Percentiles rank a stretch among this genome's conserved stretches.
Conservation (phyloP, 2,797 vertebrate genomes). For the Bucorvus abyssinicus region DNA sequence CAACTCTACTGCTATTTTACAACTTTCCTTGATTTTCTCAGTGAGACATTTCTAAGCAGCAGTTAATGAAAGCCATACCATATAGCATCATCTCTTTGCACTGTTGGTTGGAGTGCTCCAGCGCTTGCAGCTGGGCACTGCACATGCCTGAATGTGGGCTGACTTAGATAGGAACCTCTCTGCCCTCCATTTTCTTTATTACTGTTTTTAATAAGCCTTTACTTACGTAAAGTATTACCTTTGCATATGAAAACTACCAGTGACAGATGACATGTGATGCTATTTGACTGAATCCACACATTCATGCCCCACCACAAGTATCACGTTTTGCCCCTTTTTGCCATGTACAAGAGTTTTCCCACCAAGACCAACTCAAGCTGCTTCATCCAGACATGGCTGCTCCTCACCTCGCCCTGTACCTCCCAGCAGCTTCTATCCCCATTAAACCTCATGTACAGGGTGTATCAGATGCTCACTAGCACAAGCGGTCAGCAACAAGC, state of each 20-base stretch:
- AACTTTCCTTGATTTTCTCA: conserved; percentile 13
- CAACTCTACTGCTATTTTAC: neutral
- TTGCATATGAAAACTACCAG: neutral
- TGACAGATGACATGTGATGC: neutral
- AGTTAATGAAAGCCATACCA: neutral
- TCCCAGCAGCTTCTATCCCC: neutral
- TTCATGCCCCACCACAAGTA: neutral
- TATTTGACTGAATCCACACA: neutral
- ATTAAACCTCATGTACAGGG: neutral
- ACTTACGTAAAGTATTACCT: neutral
- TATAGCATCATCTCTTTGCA: neutral
- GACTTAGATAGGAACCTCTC: neutral
- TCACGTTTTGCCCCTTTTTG: neutral
- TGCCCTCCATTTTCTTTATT: neutral
- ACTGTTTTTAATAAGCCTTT: conserved; percentile 1
- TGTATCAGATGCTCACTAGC: neutral
- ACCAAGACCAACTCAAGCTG: neutral
- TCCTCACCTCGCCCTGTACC: neutral
- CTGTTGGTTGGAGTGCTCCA: neutral
- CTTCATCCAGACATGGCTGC: rapidly evolving
- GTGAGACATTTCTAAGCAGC: neutral
- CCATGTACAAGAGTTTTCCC: neutral
- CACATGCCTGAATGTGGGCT: neutral
- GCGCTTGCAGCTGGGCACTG: neutral
- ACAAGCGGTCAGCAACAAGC: neutral